These are phyloP conservation scores for Hippasteria phrygiana DNA, from an alignment of 53 echinoderm and acorn worm genomes.

Conservation along the genomic window DNA sequence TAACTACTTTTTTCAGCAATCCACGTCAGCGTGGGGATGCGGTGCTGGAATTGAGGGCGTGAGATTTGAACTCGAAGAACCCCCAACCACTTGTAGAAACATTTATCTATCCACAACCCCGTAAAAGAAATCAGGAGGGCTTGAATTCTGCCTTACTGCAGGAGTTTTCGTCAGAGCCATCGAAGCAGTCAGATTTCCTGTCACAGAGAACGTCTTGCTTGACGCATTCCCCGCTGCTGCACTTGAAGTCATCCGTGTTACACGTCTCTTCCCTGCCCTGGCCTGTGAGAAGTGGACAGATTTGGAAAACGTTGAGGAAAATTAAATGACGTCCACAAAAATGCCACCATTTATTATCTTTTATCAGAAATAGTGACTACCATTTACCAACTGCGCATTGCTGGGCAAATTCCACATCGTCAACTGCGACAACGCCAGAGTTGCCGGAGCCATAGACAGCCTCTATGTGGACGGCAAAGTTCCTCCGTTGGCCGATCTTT, in stretches of 20 bases:
- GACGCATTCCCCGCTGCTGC: constrained; percentile 45
- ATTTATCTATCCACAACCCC: no score
- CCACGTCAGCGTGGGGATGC: no score
- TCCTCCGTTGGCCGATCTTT: constrained; percentile 31
- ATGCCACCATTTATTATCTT: no score
- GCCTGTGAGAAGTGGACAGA: not conserved
- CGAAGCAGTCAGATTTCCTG: constrained; percentile 48
- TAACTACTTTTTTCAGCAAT: no score
- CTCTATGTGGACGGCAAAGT: constrained; percentile 56
- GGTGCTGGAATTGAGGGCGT: no score
- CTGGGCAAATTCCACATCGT: constrained; percentile 67
- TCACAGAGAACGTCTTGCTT: constrained; percentile 36
- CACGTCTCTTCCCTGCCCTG: constrained; percentile 19
- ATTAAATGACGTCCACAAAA: no score
- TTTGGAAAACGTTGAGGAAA: no score
- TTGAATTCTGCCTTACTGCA: constrained; percentile 47
- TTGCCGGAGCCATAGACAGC: constrained; percentile 1
- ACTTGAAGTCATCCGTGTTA: constrained; percentile 56
- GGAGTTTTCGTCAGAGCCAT: constrained; percentile 54
- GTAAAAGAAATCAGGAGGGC: not conserved
- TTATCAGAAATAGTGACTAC: not conserved
- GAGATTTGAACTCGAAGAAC: no score
- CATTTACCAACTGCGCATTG: constrained; percentile 51
- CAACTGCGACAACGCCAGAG: constrained; percentile 55
- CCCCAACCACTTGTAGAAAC: no score